phyloP scores from a whole-genome alignment of 1,140 invertebrate genomes.

The Thereuonema tuberculata region DNA sequence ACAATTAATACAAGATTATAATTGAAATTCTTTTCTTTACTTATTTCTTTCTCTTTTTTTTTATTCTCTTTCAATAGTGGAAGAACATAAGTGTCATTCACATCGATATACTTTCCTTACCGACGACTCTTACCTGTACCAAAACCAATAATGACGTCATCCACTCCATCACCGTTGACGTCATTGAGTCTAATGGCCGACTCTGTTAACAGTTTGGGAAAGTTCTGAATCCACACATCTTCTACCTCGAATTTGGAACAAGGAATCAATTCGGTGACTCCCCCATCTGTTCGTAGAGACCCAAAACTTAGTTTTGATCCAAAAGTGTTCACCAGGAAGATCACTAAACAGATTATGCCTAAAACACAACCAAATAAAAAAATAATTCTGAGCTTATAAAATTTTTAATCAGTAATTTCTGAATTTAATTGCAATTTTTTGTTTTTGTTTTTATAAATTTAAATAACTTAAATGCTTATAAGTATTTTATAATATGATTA shows the following conservation, averaged over 20 bases:
- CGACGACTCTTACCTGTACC: slow-evolving; percentile 51
- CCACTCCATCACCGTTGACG: slow-evolving; percentile 53
- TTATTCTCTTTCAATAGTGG: too few species aligned
- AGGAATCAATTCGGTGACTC: slow-evolving; percentile 29
- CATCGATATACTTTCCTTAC: neutral
- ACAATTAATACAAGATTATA: too few species aligned
- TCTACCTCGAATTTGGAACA: slow-evolving; percentile 52
- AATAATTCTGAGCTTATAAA: neutral
- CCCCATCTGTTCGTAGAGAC: neutral
- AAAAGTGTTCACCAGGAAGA: slow-evolving; percentile 50
- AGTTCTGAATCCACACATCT: slow-evolving; percentile 53
- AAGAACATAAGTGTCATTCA: too few species aligned
- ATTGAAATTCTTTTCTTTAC: too few species aligned
- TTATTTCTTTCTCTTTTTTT: too few species aligned
- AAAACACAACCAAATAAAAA: too few species aligned
- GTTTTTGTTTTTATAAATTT: too few species aligned
- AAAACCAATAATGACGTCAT: slow-evolving; percentile 65
- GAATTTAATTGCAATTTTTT: neutral
- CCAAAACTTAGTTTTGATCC: slow-evolving; percentile 17
- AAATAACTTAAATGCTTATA: too few species aligned
- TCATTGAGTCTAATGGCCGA: slow-evolving; percentile 54
- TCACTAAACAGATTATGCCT: slow-evolving; percentile 45
- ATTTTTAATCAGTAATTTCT: neutral
- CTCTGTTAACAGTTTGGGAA: slow-evolving; percentile 61
- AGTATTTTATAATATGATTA: too few species aligned